These are phyloP conservation scores for Porites rus DNA, from an alignment of 92 coral and sea anemone species.

Conservation along the genomic window DNA sequence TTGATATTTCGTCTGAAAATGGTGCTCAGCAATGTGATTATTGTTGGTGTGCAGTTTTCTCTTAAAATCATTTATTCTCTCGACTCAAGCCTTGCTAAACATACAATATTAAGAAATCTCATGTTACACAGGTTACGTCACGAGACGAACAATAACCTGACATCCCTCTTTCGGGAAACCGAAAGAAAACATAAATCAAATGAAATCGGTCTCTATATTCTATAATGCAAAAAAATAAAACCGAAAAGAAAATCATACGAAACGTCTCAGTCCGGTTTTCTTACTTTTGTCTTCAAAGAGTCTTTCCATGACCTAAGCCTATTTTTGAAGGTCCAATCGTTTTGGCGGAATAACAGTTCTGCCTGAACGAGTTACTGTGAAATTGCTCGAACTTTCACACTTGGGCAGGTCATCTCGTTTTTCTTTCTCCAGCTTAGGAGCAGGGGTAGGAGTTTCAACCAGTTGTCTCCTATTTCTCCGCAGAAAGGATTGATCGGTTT, in stretches of 20 bases:
- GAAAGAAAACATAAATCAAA: neutral
- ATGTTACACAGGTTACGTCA: too few relatives aligned
- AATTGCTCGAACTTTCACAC: neutral
- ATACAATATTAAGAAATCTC: too few relatives aligned
- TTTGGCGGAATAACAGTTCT: slow-evolving; percentile 26
- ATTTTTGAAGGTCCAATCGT: neutral
- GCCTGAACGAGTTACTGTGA: slow-evolving; percentile 15
- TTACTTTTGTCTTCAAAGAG: neutral
- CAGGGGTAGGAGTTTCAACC: neutral
- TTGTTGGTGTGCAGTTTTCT: too few relatives aligned
- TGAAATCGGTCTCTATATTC: neutral
- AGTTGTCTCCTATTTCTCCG: slow-evolving; percentile 17
- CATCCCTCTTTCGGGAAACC: slow-evolving; percentile 3
- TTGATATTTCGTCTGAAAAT: too few relatives aligned
- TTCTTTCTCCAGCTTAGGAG: neutral
- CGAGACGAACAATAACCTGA: neutral
- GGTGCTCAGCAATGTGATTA: too few relatives aligned
- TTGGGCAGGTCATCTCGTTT: neutral
- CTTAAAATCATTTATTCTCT: too few relatives aligned
- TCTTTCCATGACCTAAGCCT: neutral
- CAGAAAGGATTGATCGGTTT: slow-evolving; percentile 13
- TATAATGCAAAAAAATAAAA: neutral
- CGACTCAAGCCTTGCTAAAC: too few relatives aligned
- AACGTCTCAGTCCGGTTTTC: neutral
- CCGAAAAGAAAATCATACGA: neutral